Evolutionary conservation across 2,888 invertebrate species (phyloP).

Genomic region (Pherbina coryleti): DNA sequence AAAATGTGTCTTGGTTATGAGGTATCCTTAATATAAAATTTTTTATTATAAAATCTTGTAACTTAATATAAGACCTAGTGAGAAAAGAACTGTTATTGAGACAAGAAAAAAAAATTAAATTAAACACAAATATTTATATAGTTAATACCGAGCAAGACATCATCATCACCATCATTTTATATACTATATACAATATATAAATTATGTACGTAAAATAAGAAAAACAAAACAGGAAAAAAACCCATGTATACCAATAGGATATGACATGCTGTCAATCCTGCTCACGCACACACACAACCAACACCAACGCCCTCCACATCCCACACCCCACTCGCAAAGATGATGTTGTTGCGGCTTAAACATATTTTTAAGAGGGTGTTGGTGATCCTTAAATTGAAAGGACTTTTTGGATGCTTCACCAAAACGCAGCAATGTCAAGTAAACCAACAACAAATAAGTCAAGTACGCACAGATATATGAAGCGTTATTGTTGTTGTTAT

Average conservation of each 20-base stretch:
- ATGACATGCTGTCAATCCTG: conserved; percentile 21
- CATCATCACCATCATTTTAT: too few species aligned
- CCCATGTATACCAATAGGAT: conserved; percentile 1
- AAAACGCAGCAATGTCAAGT: not conserved
- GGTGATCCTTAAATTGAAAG: conserved; percentile 38
- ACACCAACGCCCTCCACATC: conserved; percentile 3
- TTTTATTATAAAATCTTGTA: too few species aligned
- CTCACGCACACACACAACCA: conserved; percentile 1
- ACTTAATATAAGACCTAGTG: too few species aligned
- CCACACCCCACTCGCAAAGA: conserved; percentile 47
- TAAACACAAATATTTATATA: conserved; percentile 19
- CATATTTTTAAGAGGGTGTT: conserved; percentile 34
- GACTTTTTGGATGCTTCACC: conserved; percentile 7
- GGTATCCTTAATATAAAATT: too few species aligned
- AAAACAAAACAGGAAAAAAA: not conserved
- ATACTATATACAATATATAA: too few species aligned
- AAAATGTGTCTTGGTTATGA: too few species aligned
- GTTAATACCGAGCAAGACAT: conserved; percentile 3
- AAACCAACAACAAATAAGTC: conserved; percentile 21
- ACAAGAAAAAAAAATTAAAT: not conserved
- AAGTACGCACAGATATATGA: conserved; percentile 17
- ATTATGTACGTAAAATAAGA: too few species aligned
- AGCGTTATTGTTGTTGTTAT: not conserved
- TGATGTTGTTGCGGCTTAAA: conserved; percentile 41
- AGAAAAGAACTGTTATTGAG: not conserved